Evolutionary conservation across 2,797 vertebrate species (phyloP).

Genomic region (Myiotriccus ornatus): DNA sequence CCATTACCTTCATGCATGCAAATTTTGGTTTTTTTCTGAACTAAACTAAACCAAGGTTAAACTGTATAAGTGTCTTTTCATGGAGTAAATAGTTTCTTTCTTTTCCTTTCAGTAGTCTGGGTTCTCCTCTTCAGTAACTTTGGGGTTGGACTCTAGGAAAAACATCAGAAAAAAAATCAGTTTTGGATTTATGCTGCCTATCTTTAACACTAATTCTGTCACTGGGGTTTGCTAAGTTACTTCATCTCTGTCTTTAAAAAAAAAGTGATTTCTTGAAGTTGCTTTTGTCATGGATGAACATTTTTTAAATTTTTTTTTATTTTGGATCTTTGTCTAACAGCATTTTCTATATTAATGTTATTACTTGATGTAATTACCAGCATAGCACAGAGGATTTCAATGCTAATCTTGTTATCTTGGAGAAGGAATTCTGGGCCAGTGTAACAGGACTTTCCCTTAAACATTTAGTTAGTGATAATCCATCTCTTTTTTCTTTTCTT

Average conservation of each 20-base stretch:
- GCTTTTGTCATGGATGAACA: not conserved
- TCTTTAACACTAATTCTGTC: not conserved
- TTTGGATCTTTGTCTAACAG: not conserved
- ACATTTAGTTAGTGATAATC: not conserved
- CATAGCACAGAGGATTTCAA: not conserved
- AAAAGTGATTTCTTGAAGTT: not conserved
- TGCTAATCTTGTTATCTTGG: not conserved
- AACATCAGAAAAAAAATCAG: not conserved
- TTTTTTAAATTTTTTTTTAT: not conserved
- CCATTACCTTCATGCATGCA: not conserved
- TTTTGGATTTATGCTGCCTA: not conserved
- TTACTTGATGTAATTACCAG: not conserved
- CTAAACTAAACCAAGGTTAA: not conserved
- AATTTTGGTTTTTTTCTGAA: not conserved
- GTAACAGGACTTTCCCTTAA: not conserved
- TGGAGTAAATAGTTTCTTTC: not conserved
- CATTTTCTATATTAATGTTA: not conserved
- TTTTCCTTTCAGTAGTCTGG: not conserved
- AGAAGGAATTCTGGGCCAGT: not conserved
- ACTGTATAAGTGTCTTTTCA: not conserved
- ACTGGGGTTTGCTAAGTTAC: not conserved
- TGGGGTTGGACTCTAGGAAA: not conserved
- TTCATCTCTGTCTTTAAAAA: not conserved
- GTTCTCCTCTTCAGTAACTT: not conserved
- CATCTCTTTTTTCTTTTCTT: not conserved